These are phyloP conservation scores for Anoplopoma fimbria DNA, from an alignment of 2,113 vertebrate species.

Conservation along the genomic window DNA sequence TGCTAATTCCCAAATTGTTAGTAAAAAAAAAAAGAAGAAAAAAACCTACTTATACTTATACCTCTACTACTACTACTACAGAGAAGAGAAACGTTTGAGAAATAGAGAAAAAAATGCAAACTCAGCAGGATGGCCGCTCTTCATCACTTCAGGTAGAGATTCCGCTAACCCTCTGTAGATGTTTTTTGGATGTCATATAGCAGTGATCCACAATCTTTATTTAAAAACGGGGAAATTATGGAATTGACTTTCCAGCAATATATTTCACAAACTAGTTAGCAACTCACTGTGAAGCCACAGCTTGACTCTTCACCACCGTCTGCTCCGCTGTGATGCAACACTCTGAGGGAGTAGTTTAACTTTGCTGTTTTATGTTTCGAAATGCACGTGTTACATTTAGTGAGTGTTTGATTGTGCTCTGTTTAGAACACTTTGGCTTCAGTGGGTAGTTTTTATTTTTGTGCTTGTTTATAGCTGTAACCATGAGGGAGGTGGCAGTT, in stretches of 20 bases:
- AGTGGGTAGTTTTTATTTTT: background rate
- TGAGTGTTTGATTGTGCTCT: background rate
- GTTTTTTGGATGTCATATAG: too few relatives aligned
- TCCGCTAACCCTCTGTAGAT: background rate
- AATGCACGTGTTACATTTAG: background rate
- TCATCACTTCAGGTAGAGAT: background rate
- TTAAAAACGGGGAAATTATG: background rate
- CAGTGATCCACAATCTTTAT: background rate
- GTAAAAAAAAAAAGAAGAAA: background rate
- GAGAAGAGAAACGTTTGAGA: too few relatives aligned
- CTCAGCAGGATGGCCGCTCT: background rate
- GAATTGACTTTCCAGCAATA: background rate
- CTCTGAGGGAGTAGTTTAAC: background rate
- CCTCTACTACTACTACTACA: too few relatives aligned
- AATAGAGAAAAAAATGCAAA: too few relatives aligned
- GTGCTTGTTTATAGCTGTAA: background rate
- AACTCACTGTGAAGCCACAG: background rate
- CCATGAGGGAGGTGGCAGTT: background rate
- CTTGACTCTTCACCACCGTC: background rate
- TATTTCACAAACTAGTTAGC: background rate
- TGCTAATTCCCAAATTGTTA: background rate
- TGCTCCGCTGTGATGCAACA: background rate
- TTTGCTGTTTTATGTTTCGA: background rate
- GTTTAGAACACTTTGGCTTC: background rate
- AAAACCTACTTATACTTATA: too few relatives aligned